A percentile compares a stretch with the other conserved stretches of the same genome.
Conservation (phyloP, 2,797 vertebrate genomes). For the Petrocephalus sullivani region DNA sequence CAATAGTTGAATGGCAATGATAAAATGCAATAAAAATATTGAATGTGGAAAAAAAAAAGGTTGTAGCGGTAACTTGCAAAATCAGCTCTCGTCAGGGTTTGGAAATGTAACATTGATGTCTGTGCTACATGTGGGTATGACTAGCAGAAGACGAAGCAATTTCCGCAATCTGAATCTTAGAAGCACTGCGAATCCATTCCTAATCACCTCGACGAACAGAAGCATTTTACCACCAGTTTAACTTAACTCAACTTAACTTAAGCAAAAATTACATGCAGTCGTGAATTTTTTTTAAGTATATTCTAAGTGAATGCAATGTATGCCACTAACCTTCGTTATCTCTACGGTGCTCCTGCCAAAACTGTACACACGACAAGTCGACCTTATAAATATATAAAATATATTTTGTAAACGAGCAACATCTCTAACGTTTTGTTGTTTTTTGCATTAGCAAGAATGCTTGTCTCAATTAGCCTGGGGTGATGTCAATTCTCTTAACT, state of each 20-base stretch:
- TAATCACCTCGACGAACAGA: neutral
- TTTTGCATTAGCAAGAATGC: neutral
- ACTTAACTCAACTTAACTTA: neutral
- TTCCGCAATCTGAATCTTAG: neutral
- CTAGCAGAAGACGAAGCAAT: neutral
- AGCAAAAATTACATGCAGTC: neutral
- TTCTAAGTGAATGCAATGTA: neutral
- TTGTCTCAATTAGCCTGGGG: neutral
- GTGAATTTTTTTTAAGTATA: neutral
- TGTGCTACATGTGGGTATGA: neutral
- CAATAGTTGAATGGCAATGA: neutral
- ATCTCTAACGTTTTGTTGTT: neutral
- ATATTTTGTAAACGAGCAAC: neutral
- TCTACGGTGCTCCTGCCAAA: neutral
- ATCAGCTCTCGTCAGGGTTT: neutral
- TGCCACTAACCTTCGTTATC: neutral
- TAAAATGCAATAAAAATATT: neutral
- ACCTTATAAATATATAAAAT: neutral
- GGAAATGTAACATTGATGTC: neutral
- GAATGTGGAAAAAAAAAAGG: neutral
- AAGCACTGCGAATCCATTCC: neutral
- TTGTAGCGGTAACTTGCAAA: neutral
- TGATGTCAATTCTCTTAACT: neutral
- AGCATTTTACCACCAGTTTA: neutral
- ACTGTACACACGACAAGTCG: neutral